These are phyloP conservation scores for Remorina albescens DNA, from an alignment of 2,797 vertebrate genomes.

Conservation along the genomic window DNA sequence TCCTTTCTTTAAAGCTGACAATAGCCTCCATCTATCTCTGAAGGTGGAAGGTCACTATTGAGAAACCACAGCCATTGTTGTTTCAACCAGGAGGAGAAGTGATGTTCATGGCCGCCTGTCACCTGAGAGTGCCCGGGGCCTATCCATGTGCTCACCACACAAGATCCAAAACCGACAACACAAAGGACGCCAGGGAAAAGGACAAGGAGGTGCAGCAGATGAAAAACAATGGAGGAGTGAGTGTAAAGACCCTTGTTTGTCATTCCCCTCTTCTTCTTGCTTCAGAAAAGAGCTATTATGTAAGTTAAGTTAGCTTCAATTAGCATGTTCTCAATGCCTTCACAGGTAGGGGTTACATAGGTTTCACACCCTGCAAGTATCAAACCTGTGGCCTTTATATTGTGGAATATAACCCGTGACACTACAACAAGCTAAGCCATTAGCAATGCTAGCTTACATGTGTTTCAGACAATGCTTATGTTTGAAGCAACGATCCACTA, in stretches of 20 bases:
- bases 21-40: slow-evolving; percentile 67
- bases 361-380: slow-evolving; percentile 14
- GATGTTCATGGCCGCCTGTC: slow-evolving; percentile 67
- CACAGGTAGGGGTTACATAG: slow-evolving; percentile 13
- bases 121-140: slow-evolving; percentile 76
- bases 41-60: slow-evolving; percentile 58
- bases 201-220: slow-evolving; percentile 52
- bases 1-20: slow-evolving; percentile 68
- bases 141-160: slow-evolving; percentile 63
- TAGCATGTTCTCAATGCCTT: slow-evolving; percentile 17
- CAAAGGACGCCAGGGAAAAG: slow-evolving; percentile 61
- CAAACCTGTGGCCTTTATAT: slow-evolving; percentile 41
- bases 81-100: slow-evolving; percentile 64
- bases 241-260: slow-evolving; percentile 40
- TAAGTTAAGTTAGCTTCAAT: slow-evolving; percentile 23
- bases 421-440: not conserved
- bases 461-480: not conserved
- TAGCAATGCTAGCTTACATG: slow-evolving; percentile 4
- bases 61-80: slow-evolving; percentile 69
- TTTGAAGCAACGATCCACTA: not conserved
- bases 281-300: slow-evolving; percentile 19
- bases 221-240: slow-evolving; percentile 45
- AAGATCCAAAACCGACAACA: slow-evolving; percentile 57
- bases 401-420: slow-evolving; percentile 15
- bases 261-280: slow-evolving; percentile 38